Evolutionary conservation across 2,888 invertebrate genomes (phyloP).

Genomic region (Cylindroiulus punctatus): DNA sequence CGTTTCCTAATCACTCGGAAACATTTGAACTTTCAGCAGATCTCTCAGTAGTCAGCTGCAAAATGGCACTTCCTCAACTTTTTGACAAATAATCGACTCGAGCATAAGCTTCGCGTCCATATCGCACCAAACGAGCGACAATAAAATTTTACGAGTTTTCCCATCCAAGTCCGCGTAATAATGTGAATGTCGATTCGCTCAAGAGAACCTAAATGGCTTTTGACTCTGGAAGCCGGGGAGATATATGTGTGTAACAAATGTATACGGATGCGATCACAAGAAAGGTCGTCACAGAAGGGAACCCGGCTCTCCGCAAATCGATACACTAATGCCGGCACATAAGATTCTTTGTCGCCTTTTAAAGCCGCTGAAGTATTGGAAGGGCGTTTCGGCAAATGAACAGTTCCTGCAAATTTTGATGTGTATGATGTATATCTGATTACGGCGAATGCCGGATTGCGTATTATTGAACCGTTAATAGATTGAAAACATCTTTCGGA

Average conservation of each 20-base stretch:
- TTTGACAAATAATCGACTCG: conserved; percentile 42
- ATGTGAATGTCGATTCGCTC: conserved; percentile 24
- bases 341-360: conserved; percentile 10
- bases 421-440: not conserved
- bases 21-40: not conserved
- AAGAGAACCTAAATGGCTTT: conserved; percentile 45
- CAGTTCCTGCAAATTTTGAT: not conserved
- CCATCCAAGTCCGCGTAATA: conserved; percentile 13
- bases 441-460: not conserved
- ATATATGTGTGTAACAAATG: not conserved
- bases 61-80: conserved; percentile 43
- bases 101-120: conserved; percentile 33
- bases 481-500: too few relatives aligned
- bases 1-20: conserved; percentile 37
- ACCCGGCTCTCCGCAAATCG: conserved; percentile 14
- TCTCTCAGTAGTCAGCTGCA: conserved; percentile 5
- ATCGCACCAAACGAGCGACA: conserved; percentile 24
- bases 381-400: not conserved
- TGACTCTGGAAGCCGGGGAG: not conserved
- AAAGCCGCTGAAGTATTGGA: conserved; percentile 2
- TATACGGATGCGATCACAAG: not conserved
- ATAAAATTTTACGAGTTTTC: conserved; percentile 40
- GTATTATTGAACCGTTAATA: too few relatives aligned
- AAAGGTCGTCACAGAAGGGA: conserved; percentile 24
- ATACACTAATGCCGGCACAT: conserved; percentile 27